Conservation (phyloP, 2,113 vertebrate species). For the Odocoileus hemionus region DNA sequence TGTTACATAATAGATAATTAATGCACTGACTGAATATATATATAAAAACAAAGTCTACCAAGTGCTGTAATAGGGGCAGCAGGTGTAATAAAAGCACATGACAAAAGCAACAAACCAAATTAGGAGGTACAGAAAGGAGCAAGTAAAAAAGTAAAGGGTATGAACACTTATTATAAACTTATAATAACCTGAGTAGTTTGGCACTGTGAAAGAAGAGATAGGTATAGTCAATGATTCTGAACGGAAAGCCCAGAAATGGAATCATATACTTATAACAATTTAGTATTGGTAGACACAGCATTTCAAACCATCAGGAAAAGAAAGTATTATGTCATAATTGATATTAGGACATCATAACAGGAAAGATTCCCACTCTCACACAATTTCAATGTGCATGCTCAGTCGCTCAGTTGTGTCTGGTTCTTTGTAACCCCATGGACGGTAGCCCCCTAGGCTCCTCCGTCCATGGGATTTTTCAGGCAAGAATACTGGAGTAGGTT, state of each 20-base stretch:
- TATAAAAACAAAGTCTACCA: neutral
- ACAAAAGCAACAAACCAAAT: neutral
- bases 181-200: neutral
- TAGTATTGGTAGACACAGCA: neutral
- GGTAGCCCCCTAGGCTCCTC: neutral
- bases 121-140: neutral
- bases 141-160: neutral
- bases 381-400: neutral
- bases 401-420: neutral
- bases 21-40: neutral
- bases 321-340: neutral
- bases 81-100: neutral
- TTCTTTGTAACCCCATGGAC: neutral
- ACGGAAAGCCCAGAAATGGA: neutral
- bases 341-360: neutral
- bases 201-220: neutral
- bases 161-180: neutral
- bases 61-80: neutral
- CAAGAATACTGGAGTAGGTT: neutral
- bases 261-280: neutral
- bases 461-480: neutral
- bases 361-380: neutral
- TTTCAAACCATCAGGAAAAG: neutral
- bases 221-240: neutral
- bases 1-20: neutral